Conservation (phyloP, 2,888 invertebrate genomes). For the Eucera pruinosa region DNA sequence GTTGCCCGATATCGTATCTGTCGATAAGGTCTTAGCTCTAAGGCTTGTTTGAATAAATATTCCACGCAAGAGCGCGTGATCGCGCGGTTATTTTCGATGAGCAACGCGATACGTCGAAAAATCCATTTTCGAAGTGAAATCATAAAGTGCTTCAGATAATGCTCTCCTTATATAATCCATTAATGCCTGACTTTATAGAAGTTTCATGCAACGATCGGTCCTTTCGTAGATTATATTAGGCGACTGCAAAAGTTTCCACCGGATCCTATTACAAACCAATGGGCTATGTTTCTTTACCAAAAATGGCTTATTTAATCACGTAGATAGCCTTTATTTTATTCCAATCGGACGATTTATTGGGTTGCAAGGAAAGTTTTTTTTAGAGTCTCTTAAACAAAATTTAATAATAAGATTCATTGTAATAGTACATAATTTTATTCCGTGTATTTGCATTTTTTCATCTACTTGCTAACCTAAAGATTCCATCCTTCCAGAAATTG, state of each 20-base stretch:
- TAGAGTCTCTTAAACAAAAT: too few relatives aligned
- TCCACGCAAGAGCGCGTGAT: slow-evolving; percentile 71
- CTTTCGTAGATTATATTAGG: too few relatives aligned
- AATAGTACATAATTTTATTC: too few relatives aligned
- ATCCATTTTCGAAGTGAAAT: slow-evolving; percentile 54
- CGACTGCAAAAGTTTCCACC: too few relatives aligned
- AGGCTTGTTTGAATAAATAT: slow-evolving; percentile 72
- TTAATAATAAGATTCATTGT: too few relatives aligned
- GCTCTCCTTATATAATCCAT: slow-evolving; percentile 44
- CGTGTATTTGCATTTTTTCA: too few relatives aligned
- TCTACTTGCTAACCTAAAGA: too few relatives aligned
- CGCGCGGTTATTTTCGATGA: slow-evolving; percentile 66
- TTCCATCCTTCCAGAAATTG: too few relatives aligned
- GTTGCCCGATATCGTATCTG: slow-evolving; percentile 66
- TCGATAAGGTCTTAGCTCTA: slow-evolving; percentile 66
- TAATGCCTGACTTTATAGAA: neutral
- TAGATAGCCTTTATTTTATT: slow-evolving; percentile 3
- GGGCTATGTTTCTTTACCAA: too few relatives aligned
- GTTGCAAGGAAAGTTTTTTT: too few relatives aligned
- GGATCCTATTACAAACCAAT: too few relatives aligned
- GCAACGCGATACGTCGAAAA: slow-evolving; percentile 60
- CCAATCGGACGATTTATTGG: slow-evolving; percentile 8
- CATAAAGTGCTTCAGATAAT: slow-evolving; percentile 55
- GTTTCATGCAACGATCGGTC: neutral
- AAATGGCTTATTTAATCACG: too few relatives aligned